Percentiles rank a stretch among this genome's conserved stretches.
Evolutionary conservation across 2,888 invertebrate species (phyloP).

Genomic region (Macrostomum cliftonense): DNA sequence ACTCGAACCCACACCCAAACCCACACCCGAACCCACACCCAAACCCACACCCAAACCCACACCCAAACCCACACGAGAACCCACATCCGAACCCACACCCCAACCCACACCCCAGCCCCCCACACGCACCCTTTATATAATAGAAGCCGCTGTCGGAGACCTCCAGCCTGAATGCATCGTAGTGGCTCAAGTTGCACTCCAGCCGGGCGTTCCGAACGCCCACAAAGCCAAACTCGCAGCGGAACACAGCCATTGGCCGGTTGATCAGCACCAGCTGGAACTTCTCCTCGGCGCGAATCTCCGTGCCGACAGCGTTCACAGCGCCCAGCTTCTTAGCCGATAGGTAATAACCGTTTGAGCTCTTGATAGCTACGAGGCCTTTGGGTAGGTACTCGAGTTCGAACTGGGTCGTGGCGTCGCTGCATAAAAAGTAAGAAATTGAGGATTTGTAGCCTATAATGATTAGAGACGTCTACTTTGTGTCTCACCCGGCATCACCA

Average conservation of each 20-base stretch:
- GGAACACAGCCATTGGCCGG: constrained; percentile 73
- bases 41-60: too few species aligned
- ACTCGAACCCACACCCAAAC: too few species aligned
- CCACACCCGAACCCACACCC: too few species aligned
- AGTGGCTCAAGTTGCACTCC: constrained; percentile 80
- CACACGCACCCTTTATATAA: too few species aligned
- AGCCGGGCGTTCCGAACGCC: constrained; percentile 39
- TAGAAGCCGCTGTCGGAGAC: too few species aligned
- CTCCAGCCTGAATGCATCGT: constrained; percentile 74
- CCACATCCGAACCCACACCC: too few species aligned
- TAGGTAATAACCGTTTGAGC: constrained; percentile 78
- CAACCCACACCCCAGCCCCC: too few species aligned
- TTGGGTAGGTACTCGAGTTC: constrained; percentile 77
- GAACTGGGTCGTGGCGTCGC: constrained; percentile 44
- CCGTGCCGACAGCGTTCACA: constrained; percentile 65
- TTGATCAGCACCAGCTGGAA: constrained; percentile 22
- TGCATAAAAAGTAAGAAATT: too few species aligned
- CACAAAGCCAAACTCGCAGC: constrained; percentile 85
- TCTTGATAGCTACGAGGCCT: constrained; percentile 72
- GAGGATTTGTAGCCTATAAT: too few species aligned
- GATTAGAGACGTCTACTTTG: too few species aligned
- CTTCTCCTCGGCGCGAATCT: constrained; percentile 57
- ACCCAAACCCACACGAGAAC: too few species aligned
- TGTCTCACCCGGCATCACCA: constrained; percentile 16
- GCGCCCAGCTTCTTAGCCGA: constrained; percentile 84